Conservation (phyloP, 2,888 invertebrate genomes). For the Petrolisthes cinctipes region DNA sequence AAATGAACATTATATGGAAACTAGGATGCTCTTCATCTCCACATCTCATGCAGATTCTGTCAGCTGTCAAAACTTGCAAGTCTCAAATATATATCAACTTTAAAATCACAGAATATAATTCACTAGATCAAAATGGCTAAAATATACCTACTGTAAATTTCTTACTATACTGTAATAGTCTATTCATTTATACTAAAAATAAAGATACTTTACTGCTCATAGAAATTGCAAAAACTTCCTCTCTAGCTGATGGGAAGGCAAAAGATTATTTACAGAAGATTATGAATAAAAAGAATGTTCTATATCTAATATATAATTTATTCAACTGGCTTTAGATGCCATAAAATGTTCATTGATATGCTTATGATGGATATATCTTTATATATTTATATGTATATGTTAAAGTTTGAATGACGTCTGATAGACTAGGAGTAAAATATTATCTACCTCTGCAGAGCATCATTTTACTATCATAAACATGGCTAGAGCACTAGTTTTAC, state of each 20-base stretch:
- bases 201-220: background rate
- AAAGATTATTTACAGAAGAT: slow-evolving; percentile 24
- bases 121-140: background rate
- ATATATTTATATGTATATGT: background rate
- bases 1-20: too few relatives aligned
- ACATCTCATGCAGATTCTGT: too few relatives aligned
- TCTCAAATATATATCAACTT: background rate
- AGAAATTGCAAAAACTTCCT: slow-evolving; percentile 5
- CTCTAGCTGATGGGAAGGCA: slow-evolving; percentile 23
- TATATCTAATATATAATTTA: slow-evolving; percentile 24
- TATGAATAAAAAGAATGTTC: slow-evolving; percentile 22
- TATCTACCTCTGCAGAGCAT: slow-evolving; percentile 18
- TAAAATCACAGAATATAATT: background rate
- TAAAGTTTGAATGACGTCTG: background rate
- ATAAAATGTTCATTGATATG: slow-evolving; percentile 30
- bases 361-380: background rate
- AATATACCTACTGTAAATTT: background rate
- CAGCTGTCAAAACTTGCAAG: too few relatives aligned
- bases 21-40: too few relatives aligned
- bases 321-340: slow-evolving; percentile 26
- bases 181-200: background rate
- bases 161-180: background rate
- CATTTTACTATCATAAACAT: slow-evolving; percentile 4
- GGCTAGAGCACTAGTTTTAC: slow-evolving; percentile 5
- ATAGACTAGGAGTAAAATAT: slow-evolving; percentile 28